Conservation (phyloP, 1,140 invertebrate genomes). For the Drosophila simulans region DNA sequence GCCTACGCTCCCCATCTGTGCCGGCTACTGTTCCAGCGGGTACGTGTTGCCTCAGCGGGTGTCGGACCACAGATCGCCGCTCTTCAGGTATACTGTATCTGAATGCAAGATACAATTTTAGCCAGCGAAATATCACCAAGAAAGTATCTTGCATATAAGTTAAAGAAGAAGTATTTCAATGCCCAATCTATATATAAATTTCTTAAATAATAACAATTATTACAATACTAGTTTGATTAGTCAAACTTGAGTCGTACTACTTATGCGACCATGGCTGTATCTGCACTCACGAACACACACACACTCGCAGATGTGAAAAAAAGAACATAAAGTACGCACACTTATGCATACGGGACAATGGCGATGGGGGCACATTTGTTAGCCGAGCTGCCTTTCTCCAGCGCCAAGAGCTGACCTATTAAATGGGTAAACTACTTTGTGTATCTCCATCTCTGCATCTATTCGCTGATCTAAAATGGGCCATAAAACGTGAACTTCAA, state of each 20-base stretch:
- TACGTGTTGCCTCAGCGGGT: conserved; percentile 47
- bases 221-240: too few relatives aligned
- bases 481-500: conserved; percentile 50
- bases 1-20: conserved; percentile 45
- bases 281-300: conserved; percentile 5
- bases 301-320: conserved; percentile 12
- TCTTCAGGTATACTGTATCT: conserved; percentile 17
- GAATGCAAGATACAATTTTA: background rate
- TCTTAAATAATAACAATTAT: too few relatives aligned
- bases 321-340: conserved; percentile 21
- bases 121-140: background rate
- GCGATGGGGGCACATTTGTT: conserved; percentile 47
- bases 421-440: conserved; percentile 52
- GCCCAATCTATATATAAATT: too few relatives aligned
- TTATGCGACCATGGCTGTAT: conserved; percentile 1
- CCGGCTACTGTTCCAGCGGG: conserved; percentile 46
- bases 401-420: conserved; percentile 44
- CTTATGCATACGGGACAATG: conserved; percentile 45
- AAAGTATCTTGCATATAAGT: too few relatives aligned
- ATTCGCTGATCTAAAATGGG: conserved; percentile 48
- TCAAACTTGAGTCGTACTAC: too few relatives aligned
- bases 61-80: conserved; percentile 32
- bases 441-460: conserved; percentile 34
- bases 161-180: too few relatives aligned
- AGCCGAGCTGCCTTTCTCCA: conserved; percentile 37